Evolutionary conservation across 1,140 invertebrate species (phyloP).

Genomic region (Lepidurus apus): DNA sequence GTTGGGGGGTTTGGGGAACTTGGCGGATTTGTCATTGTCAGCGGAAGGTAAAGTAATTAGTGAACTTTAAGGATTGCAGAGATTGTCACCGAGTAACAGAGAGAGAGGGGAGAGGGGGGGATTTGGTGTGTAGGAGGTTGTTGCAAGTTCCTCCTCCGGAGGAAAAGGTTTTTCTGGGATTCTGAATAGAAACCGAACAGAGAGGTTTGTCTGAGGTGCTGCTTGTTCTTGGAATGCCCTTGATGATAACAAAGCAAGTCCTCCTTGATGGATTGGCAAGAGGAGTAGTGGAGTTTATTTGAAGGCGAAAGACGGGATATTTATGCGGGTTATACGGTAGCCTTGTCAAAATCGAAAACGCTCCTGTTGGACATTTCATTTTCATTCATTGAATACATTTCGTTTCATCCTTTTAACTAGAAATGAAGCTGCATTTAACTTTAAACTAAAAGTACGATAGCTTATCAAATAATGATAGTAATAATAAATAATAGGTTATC

Average conservation of each 20-base stretch:
- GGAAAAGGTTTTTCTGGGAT: background rate
- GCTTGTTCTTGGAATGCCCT: slow-evolving; percentile 9
- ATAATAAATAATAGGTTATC: no score
- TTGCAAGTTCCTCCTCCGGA: no score
- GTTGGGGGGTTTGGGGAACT: background rate
- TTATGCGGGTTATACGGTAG: background rate
- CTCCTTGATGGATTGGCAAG: background rate
- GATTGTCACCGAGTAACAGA: background rate
- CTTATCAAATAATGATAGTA: no score
- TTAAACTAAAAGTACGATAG: no score
- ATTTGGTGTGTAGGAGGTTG: no score
- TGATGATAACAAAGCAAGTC: background rate
- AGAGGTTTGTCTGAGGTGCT: background rate
- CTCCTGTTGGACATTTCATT: no score
- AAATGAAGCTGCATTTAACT: no score
- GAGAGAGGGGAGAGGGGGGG: background rate
- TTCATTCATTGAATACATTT: no score
- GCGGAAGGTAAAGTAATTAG: slow-evolving; percentile 8
- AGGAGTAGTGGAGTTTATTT: background rate
- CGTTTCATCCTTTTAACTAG: no score
- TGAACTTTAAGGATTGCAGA: background rate
- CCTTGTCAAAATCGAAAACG: no score
- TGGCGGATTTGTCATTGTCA: background rate
- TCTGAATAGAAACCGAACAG: background rate
- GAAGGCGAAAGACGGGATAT: background rate